Evolutionary conservation across 1,140 invertebrate genomes (phyloP).

Genomic region (Drosophila suzukii): DNA sequence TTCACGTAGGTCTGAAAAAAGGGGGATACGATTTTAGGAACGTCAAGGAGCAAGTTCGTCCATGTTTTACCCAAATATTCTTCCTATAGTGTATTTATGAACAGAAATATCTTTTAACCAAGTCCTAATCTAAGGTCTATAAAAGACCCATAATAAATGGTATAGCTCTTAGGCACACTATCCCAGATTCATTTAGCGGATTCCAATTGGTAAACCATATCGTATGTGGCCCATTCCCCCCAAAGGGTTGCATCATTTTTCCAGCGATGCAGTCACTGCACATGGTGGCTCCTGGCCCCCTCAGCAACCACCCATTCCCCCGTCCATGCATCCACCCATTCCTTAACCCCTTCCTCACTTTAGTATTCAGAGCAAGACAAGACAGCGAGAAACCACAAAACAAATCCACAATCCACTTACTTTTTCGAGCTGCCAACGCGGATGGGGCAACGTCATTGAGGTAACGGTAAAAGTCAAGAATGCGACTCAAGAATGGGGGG

Average conservation of each 20-base stretch:
- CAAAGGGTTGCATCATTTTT: conserved; percentile 37
- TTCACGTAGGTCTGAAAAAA: conserved; percentile 89
- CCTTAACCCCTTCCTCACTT: not conserved
- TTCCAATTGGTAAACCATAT: conserved; percentile 1
- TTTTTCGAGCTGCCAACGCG: conserved; percentile 36
- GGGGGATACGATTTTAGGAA: not conserved
- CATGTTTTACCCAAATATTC: no score
- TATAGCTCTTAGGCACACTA: not conserved
- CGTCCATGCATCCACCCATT: not conserved
- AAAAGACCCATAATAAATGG: not conserved
- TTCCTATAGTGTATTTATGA: no score
- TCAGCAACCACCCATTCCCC: not conserved
- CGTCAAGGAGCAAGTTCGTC: no score
- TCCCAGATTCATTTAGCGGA: not conserved
- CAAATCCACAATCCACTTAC: conserved; percentile 40
- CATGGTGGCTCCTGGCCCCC: conserved; percentile 18
- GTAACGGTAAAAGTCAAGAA: conserved; percentile 44
- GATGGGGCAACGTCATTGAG: conserved; percentile 51
- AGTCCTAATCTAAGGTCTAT: no score
- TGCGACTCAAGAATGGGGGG: conserved; percentile 31
- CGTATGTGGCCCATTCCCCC: conserved; percentile 5
- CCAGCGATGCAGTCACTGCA: conserved; percentile 48
- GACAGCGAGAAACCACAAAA: conserved; percentile 46
- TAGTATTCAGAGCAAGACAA: conserved; percentile 82
- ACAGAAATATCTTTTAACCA: no score